These are phyloP conservation scores for Rhizomys pruinosus DNA, from an alignment of 2,113 vertebrate genomes.

Conservation along the genomic window DNA sequence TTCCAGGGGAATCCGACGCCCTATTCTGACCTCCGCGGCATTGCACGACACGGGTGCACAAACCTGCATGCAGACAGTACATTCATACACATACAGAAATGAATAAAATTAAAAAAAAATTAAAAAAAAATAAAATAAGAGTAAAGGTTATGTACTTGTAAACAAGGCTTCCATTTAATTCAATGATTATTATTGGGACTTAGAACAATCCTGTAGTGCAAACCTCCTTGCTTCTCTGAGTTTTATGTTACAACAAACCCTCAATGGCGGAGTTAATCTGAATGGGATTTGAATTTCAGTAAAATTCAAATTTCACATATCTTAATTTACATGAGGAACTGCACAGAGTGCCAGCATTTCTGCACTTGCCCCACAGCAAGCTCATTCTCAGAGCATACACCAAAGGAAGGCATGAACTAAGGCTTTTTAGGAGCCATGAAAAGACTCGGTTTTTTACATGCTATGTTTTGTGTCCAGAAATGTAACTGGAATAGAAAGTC, in stretches of 20 bases:
- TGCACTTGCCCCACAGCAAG: neutral
- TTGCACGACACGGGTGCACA: too few relatives aligned
- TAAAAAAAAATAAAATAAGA: too few relatives aligned
- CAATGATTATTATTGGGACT: neutral
- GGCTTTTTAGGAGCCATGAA: neutral
- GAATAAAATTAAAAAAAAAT: too few relatives aligned
- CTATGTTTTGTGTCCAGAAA: neutral
- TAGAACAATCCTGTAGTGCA: neutral
- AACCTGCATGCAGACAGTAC: too few relatives aligned
- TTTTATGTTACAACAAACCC: neutral
- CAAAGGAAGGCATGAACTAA: neutral
- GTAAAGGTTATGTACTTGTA: neutral
- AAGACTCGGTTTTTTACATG: neutral
- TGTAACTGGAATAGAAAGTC: neutral
- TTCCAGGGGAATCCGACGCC: too few relatives aligned
- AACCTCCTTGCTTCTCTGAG: neutral
- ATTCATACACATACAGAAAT: too few relatives aligned
- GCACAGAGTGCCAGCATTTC: neutral
- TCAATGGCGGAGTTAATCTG: neutral
- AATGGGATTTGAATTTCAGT: conserved; percentile 33
- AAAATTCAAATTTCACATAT: conserved; percentile 34
- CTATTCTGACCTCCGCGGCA: too few relatives aligned
- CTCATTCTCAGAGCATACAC: neutral
- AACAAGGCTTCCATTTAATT: neutral
- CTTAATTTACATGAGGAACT: neutral